phyloP scores from a whole-genome alignment of 2,888 invertebrate genomes.

The Chromoteleia sp. region DNA sequence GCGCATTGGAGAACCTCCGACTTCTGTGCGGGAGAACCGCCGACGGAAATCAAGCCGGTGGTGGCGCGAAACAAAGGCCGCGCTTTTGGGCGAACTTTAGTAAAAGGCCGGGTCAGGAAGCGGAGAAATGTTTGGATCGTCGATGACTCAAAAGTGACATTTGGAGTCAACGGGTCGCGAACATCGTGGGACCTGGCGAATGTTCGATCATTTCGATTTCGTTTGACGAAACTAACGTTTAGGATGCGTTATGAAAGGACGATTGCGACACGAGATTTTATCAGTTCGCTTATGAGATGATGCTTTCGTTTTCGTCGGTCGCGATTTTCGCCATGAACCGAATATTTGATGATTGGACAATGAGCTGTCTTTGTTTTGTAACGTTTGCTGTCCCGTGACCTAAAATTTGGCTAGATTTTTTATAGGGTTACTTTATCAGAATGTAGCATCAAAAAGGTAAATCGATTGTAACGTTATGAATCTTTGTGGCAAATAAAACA shows the following conservation, averaged over 20 bases:
- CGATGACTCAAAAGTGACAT: constrained; percentile 52
- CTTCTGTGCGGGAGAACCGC: constrained; percentile 75
- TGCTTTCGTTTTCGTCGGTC: constrained; percentile 33
- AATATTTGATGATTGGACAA: constrained; percentile 15
- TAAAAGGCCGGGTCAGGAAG: constrained; percentile 50
- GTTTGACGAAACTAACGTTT: constrained; percentile 32
- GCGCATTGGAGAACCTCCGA: constrained; percentile 78
- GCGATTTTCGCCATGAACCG: constrained; percentile 21
- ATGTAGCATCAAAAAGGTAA: neutral
- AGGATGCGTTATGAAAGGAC: constrained; percentile 47
- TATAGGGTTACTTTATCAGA: neutral
- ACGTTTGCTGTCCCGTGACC: neutral
- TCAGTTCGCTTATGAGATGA: constrained; percentile 39
- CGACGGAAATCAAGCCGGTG: constrained; percentile 64
- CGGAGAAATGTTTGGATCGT: constrained; percentile 30
- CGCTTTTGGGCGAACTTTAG: constrained; percentile 54
- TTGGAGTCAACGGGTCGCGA: constrained; percentile 13
- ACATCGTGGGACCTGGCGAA: neutral
- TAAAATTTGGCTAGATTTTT: neutral
- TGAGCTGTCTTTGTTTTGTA: neutral
- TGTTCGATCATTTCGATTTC: constrained; percentile 27
- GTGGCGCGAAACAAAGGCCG: constrained; percentile 42
- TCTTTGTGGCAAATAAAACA: too few species aligned
- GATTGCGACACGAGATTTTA: constrained; percentile 58
- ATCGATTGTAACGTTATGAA: neutral